Base-by-base conservation (phyloP, 1,140 invertebrate genomes). In the Cydia amplana region DNA sequence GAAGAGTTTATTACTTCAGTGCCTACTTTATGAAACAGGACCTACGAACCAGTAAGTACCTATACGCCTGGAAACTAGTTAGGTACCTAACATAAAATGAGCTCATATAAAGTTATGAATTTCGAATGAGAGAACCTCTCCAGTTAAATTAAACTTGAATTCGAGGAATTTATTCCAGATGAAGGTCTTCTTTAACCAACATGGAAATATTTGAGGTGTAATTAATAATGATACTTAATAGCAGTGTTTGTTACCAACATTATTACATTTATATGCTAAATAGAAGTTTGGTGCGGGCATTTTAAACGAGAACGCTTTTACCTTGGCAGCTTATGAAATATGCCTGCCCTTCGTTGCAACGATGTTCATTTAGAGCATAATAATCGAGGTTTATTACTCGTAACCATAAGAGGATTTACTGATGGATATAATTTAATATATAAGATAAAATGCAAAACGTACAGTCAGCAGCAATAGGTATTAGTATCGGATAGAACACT, bases 321-420 rank as follows among this genome's bases (percentile, higher is more conserved):
- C 65, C 65, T 70, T 70, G 36, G n/a, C 28, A 40, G 32, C 32
- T 70, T 70, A 70, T 70, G 28, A 70, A 70, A 70, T 43, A 70
- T 70, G 36, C 32, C 32, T 70, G 65, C 65, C 65, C 65, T 70
- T 70, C 65, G 32, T 70, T n/a, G 65, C 28, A 67, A 67, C 28
- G 64, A 67, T 67, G 64, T 67, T 16, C 64, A 28, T 67, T 32
- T n/a, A 36, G 25, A 67, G 25, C 64, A 36, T 70, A 36, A 70
- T 70, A 70, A 36, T 36, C 65, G 65, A 43, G 65, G 65, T 70
- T 70, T 70, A 70, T 70, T 70, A 70, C 36, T 70, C 18, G 16
- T 20, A 36, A 70, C 36, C 65, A 70, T 70, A 40, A 70, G 65
- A 70, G n/a, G n/a, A 70, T 40, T 40, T 70, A 60, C 20, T 23